Percentiles rank a stretch among this genome's conserved stretches.
These are phyloP conservation scores for Pollachius pollachius DNA, from an alignment of 2,113 vertebrate species.

Conservation along the genomic window DNA sequence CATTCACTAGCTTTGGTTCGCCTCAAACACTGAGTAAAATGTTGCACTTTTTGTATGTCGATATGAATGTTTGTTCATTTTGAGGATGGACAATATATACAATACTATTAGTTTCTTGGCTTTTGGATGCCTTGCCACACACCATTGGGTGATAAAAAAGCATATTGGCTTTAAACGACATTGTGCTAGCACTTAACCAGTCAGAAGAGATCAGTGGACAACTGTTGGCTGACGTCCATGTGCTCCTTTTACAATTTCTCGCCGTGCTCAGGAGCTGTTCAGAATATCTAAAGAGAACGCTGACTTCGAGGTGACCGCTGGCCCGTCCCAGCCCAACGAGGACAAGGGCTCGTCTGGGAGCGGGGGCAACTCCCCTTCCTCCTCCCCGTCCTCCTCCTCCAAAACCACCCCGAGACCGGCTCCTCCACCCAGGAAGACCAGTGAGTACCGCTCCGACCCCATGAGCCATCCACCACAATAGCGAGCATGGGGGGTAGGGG, in stretches of 20 bases:
- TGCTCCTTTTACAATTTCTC: neutral
- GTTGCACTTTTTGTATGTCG: no score
- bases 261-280: constrained; percentile 82
- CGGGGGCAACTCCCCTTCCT: constrained; percentile 73
- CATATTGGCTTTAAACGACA: no score
- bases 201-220: neutral
- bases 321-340: constrained; percentile 63
- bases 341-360: constrained; percentile 85
- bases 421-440: constrained; percentile 48
- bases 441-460: constrained; percentile 46
- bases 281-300: constrained; percentile 89
- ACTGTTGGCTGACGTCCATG: neutral
- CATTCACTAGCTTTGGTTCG: no score
- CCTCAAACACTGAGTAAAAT: neutral
- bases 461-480: neutral
- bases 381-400: constrained; percentile 55
- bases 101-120: no score
- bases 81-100: no score
- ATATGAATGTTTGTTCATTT: no score
- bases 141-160: no score
- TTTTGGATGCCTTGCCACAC: no score
- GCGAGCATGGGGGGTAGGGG: no score
- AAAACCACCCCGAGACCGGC: constrained; percentile 49
- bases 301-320: constrained; percentile 79
- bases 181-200: no score